Conservation (phyloP, 2,797 vertebrate genomes). For the Megalops cyprinoides region DNA sequence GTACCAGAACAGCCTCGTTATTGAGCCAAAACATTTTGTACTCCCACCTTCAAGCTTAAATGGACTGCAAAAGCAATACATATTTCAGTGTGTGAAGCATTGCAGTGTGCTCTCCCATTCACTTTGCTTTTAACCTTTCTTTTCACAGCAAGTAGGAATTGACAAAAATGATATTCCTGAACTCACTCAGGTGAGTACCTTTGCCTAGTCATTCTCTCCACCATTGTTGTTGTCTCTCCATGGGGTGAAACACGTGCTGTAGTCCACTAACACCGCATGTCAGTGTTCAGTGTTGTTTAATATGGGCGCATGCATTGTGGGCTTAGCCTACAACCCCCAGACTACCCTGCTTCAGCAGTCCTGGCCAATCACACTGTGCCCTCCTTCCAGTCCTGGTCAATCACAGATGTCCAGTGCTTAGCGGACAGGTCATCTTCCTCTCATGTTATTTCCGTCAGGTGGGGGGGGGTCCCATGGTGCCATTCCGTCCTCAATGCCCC, state of each 20-base stretch:
- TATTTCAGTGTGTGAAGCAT: background rate
- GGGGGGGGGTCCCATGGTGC: slow-evolving; percentile 37
- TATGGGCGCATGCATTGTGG: slow-evolving; percentile 51
- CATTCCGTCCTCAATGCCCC: slow-evolving; percentile 43
- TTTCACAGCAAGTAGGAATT: slow-evolving; percentile 94
- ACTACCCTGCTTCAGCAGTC: slow-evolving; percentile 39
- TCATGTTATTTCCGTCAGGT: slow-evolving; percentile 28
- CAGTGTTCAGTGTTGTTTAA: slow-evolving; percentile 49
- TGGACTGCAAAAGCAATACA: too few species aligned
- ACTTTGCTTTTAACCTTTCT: slow-evolving; percentile 42
- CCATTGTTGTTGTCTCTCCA: background rate
- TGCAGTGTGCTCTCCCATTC: background rate
- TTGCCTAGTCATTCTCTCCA: slow-evolving; percentile 14
- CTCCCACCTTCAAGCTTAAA: background rate
- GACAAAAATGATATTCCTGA: slow-evolving; percentile 99
- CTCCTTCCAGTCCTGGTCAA: slow-evolving; percentile 25
- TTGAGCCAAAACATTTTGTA: background rate
- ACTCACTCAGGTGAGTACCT: slow-evolving; percentile 90
- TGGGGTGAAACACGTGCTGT: background rate
- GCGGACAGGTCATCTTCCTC: slow-evolving; percentile 33
- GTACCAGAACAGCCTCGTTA: slow-evolving; percentile 63
- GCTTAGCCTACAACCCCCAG: slow-evolving; percentile 36
- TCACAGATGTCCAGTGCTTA: slow-evolving; percentile 34
- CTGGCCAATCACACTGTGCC: slow-evolving; percentile 27
- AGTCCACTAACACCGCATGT: slow-evolving; percentile 62